Conservation (phyloP, 2,888 invertebrate genomes). For the Hylaea fasciaria region DNA sequence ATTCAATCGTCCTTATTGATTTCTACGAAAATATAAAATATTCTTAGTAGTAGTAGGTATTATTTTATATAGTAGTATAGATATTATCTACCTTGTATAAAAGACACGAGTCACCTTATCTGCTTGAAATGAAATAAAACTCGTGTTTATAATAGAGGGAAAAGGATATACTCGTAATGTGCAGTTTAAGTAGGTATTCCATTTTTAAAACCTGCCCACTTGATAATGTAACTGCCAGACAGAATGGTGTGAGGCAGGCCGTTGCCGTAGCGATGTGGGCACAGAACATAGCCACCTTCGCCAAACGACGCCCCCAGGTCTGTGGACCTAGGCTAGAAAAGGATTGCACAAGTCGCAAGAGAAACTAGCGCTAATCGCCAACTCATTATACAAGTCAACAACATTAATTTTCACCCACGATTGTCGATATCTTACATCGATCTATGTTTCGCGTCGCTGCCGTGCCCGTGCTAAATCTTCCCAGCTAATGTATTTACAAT, state of each 20-base stretch:
- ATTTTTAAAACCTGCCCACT: slow-evolving; percentile 28
- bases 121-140: slow-evolving; percentile 2
- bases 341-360: slow-evolving; percentile 15
- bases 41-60: too few species aligned
- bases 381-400: slow-evolving; percentile 8
- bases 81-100: background rate
- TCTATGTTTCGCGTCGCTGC: slow-evolving; percentile 4
- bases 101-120: too few species aligned
- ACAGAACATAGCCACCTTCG: slow-evolving; percentile 35
- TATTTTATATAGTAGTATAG: too few species aligned
- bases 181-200: slow-evolving; percentile 20
- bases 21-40: background rate
- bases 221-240: slow-evolving; percentile 29
- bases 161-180: slow-evolving; percentile 15
- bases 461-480: slow-evolving; percentile 21
- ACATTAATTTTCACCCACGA: slow-evolving; percentile 39
- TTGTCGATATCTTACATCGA: slow-evolving; percentile 19
- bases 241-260: slow-evolving; percentile 26
- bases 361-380: slow-evolving; percentile 27
- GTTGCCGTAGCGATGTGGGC: slow-evolving; percentile 30
- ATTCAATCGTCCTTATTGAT: background rate
- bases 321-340: slow-evolving; percentile 25
- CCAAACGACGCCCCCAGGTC: slow-evolving; percentile 31
- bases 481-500: slow-evolving; percentile 30
- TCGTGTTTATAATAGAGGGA: background rate